Percentiles rank a stretch among this genome's conserved stretches.
Evolutionary conservation across 2,888 invertebrate species (phyloP).

Genomic region (Diarsia rubi): DNA sequence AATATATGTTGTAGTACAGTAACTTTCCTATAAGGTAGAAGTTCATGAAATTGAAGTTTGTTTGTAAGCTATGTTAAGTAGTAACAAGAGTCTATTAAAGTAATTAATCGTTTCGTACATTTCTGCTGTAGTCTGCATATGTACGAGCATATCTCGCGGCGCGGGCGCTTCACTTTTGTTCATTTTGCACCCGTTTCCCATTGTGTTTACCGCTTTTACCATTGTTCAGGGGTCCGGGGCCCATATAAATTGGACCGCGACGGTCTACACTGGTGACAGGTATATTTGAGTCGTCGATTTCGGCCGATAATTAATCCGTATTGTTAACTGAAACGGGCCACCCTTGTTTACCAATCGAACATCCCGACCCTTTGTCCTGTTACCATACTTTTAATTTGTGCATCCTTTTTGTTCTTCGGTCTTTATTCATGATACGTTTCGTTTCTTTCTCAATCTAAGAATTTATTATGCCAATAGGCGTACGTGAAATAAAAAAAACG

Average conservation of each 20-base stretch:
- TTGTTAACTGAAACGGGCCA: constrained; percentile 88
- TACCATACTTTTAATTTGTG: constrained; percentile 76
- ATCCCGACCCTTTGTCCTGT: constrained; percentile 76
- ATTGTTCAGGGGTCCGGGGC: constrained; percentile 86
- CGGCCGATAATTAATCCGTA: constrained; percentile 90
- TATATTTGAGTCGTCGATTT: constrained; percentile 90
- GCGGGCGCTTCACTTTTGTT: constrained; percentile 77
- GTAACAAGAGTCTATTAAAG: constrained; percentile 39
- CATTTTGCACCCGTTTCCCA: constrained; percentile 86
- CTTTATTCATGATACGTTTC: constrained; percentile 61
- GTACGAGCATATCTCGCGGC: constrained; percentile 62
- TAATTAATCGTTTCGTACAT: constrained; percentile 65
- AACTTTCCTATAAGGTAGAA: background rate
- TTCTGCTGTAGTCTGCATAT: constrained; percentile 47
- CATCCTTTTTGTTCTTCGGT: constrained; percentile 62
- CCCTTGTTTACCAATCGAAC: constrained; percentile 84
- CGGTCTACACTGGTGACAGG: constrained; percentile 88
- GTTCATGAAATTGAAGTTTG: constrained; percentile 22
- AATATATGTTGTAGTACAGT: constrained; percentile 1
- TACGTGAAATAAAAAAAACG: constrained; percentile 63
- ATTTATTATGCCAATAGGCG: constrained; percentile 61
- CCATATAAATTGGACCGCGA: constrained; percentile 89
- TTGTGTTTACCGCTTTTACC: constrained; percentile 90
- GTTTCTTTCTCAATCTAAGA: constrained; percentile 33
- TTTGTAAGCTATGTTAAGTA: constrained; percentile 10